These are phyloP conservation scores for Chrysina gloriosa DNA, from an alignment of 2,888 invertebrate species.

Conservation along the genomic window DNA sequence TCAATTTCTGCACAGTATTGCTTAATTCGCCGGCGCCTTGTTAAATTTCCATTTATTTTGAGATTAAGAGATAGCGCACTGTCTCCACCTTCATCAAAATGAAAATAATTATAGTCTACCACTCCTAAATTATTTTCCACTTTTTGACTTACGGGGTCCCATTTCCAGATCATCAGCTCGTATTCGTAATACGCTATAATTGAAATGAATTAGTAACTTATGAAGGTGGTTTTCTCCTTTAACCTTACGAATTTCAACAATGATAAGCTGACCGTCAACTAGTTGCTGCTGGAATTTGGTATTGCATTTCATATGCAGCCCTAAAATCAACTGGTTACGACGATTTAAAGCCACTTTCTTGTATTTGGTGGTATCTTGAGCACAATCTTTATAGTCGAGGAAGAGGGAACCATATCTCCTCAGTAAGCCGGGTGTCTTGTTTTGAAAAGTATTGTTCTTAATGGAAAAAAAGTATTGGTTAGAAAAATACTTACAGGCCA, in stretches of 20 bases:
- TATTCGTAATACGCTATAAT: neutral
- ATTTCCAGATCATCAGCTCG: neutral
- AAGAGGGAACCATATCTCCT: neutral
- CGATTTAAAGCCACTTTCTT: neutral
- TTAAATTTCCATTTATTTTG: neutral
- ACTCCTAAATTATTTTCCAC: neutral
- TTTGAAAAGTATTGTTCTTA: neutral
- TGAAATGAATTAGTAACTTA: neutral
- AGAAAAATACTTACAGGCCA: neutral
- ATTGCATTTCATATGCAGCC: neutral
- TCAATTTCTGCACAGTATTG: neutral
- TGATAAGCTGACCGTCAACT: neutral
- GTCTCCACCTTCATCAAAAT: neutral
- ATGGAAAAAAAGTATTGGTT: neutral
- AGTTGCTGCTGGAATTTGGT: too few species aligned
- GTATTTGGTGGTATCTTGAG: neutral
- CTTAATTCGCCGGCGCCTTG: neutral
- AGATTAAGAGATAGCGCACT: neutral
- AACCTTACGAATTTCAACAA: neutral
- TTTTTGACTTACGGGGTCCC: neutral
- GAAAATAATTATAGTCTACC: neutral
- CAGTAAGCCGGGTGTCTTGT: neutral
- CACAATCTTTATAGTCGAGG: neutral
- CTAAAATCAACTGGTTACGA: neutral
- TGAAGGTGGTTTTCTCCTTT: neutral